Conservation (phyloP, 1,140 invertebrate species). For the Solenopsis fugax region DNA sequence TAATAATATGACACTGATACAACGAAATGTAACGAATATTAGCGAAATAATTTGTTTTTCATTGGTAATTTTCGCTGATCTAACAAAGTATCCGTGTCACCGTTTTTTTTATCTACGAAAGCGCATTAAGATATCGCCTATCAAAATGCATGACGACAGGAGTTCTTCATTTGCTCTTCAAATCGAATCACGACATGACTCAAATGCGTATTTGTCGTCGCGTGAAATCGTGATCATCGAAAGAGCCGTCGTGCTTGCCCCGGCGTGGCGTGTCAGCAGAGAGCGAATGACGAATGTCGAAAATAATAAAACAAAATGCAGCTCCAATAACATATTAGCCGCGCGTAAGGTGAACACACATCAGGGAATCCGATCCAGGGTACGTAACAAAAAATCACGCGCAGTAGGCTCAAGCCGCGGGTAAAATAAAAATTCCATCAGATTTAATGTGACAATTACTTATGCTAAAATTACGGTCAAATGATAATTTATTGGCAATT, state of each 20-base stretch:
- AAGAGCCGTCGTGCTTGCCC: neutral
- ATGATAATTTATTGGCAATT: too few species aligned
- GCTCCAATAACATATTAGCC: slow-evolving; percentile 12
- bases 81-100: neutral
- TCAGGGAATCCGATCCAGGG: neutral
- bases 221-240: slow-evolving; percentile 1
- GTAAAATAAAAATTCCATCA: too few species aligned
- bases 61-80: neutral
- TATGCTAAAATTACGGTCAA: too few species aligned
- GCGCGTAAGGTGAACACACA: neutral
- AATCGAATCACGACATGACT: slow-evolving; percentile 8
- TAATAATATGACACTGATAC: neutral
- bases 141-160: neutral
- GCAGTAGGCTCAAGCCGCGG: too few species aligned
- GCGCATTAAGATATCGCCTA: slow-evolving; percentile 43
- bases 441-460: too few species aligned
- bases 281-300: slow-evolving; percentile 8
- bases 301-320: slow-evolving; percentile 32
- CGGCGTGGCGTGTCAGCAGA: neutral
- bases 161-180: slow-evolving; percentile 11
- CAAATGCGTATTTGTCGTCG: slow-evolving; percentile 9
- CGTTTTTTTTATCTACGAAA: neutral
- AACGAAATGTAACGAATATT: neutral
- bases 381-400: neutral
- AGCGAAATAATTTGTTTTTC: neutral